Conservation (phyloP, 1,140 invertebrate species). For the Delia radicum region DNA sequence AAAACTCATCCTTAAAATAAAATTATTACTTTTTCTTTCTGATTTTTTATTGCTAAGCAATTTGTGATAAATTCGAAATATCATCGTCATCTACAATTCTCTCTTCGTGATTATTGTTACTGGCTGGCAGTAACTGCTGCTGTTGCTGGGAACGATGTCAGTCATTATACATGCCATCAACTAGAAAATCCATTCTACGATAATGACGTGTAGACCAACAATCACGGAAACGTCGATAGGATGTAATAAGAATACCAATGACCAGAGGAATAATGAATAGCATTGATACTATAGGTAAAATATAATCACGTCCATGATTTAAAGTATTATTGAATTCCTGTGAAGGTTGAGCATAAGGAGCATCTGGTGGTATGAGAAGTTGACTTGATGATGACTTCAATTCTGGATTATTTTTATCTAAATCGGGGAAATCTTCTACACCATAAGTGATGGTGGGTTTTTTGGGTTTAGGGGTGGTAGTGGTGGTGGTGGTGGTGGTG, state of each 20-base stretch:
- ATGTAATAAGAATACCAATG: slow-evolving; percentile 56
- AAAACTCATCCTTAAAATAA: no score
- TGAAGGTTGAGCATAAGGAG: slow-evolving; percentile 33
- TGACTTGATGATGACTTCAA: slow-evolving; percentile 2
- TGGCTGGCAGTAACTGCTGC: slow-evolving; percentile 15
- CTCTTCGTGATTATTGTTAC: background rate
- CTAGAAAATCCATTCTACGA: slow-evolving; percentile 66
- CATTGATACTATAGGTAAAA: slow-evolving; percentile 60
- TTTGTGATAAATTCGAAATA: slow-evolving; percentile 14
- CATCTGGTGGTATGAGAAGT: background rate
- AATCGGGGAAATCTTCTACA: slow-evolving; percentile 31
- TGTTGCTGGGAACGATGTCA: slow-evolving; percentile 45
- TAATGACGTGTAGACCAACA: slow-evolving; percentile 66
- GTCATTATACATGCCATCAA: slow-evolving; percentile 69
- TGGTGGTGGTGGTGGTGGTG: slow-evolving; percentile 36
- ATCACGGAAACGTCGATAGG: slow-evolving; percentile 62
- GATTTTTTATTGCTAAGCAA: slow-evolving; percentile 22
- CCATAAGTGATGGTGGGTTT: slow-evolving; percentile 40
- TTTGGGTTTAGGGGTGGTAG: slow-evolving; percentile 38
- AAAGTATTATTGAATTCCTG: slow-evolving; percentile 34
- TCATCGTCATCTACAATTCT: slow-evolving; percentile 28
- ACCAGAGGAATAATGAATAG: slow-evolving; percentile 59
- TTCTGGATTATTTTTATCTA: slow-evolving; percentile 5
- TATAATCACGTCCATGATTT: slow-evolving; percentile 54
- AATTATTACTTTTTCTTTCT: background rate